A percentile compares a stretch with the other conserved stretches of the same genome.
Conservation (phyloP, 2,113 vertebrate species). For the Calypte anna region DNA sequence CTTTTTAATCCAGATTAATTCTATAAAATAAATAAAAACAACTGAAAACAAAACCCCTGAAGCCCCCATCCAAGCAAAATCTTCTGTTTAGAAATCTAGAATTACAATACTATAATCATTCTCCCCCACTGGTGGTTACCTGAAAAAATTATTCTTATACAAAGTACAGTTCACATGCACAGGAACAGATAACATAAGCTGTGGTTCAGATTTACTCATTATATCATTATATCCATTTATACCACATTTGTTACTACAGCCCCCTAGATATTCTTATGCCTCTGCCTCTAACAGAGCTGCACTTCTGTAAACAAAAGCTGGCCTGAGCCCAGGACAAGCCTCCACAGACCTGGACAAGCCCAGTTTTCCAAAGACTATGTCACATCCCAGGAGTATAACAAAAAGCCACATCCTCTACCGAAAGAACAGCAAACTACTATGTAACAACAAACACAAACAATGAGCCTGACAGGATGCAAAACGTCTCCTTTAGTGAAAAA, state of each 20-base stretch:
- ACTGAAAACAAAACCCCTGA: background rate
- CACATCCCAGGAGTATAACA: background rate
- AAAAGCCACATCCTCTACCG: background rate
- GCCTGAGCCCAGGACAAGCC: background rate
- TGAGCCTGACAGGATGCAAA: background rate
- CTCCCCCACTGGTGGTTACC: background rate
- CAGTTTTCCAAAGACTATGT: background rate
- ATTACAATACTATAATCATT: background rate
- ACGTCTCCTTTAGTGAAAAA: background rate
- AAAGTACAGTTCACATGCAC: background rate
- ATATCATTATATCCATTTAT: background rate
- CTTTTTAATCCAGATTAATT: background rate
- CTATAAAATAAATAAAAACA: background rate
- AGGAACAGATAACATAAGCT: background rate
- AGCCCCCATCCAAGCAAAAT: rapidly evolving
- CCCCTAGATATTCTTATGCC: no score
- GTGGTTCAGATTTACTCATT: background rate
- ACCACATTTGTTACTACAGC: background rate
- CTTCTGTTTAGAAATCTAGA: background rate
- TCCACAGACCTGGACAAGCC: background rate
- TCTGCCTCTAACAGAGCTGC: rapidly evolving
- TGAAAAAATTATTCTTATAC: background rate
- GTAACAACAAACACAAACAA: background rate
- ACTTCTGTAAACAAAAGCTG: background rate
- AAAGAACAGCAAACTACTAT: background rate